Evolutionary conservation across 2,888 invertebrate species (phyloP).

Genomic region (Morpho achilles): DNA sequence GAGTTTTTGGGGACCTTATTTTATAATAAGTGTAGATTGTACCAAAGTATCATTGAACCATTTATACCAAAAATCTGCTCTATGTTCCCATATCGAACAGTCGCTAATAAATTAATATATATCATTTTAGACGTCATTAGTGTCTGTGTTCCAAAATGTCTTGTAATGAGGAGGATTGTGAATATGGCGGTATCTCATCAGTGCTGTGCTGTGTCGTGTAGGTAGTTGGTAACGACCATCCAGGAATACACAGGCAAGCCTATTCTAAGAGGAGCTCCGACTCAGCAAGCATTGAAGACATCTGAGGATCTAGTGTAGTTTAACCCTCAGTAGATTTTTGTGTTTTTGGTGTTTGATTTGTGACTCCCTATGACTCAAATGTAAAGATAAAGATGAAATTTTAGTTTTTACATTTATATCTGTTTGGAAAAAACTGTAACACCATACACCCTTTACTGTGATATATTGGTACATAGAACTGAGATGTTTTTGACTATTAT

Average conservation of each 20-base stretch:
- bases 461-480: constrained; percentile 64
- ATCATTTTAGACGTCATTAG: no score
- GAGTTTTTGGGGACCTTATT: no score
- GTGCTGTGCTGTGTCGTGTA: no score
- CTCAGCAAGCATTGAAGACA: constrained; percentile 94
- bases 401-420: constrained; percentile 57
- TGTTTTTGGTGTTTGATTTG: constrained; percentile 44
- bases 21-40: no score
- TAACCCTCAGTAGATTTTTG: constrained; percentile 65
- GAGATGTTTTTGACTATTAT: constrained; percentile 62
- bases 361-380: constrained; percentile 34
- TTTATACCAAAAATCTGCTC: no score
- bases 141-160: no score
- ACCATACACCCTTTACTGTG: constrained; percentile 70
- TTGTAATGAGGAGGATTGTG: no score
- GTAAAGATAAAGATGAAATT: constrained; percentile 65
- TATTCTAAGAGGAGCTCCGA: constrained; percentile 78
- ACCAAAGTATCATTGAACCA: no score
- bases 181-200: no score
- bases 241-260: constrained; percentile 28
- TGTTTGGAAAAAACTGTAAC: constrained; percentile 45
- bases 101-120: no score
- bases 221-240: constrained; percentile 53
- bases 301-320: constrained; percentile 84
- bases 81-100: no score